phyloP scores from a whole-genome alignment of 2,113 vertebrate genomes.

The Sciurus niger region DNA sequence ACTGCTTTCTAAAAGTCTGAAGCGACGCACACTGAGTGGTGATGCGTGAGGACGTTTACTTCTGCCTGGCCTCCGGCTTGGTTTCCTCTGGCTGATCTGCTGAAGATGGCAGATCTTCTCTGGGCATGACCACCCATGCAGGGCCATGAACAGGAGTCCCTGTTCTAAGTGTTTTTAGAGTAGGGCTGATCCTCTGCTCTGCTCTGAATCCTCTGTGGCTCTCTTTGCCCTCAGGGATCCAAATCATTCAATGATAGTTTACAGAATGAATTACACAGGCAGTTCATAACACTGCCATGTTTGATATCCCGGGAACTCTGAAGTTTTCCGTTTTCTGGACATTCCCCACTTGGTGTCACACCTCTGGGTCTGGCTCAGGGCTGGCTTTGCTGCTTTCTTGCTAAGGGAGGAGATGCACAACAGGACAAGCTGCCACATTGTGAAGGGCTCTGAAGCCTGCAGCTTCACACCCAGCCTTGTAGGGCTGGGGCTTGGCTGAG shows the following conservation, averaged over 20 bases:
- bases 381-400: not conserved
- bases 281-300: not conserved
- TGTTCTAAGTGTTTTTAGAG: not conserved
- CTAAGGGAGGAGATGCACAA: not conserved
- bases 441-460: not conserved
- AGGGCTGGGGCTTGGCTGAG: not conserved
- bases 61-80: not conserved
- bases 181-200: not conserved
- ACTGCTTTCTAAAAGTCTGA: not conserved
- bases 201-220: not conserved
- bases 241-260: not conserved
- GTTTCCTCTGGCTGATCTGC: not conserved
- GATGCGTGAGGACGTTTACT: not conserved
- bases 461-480: not conserved
- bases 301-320: not conserved
- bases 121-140: too few relatives aligned
- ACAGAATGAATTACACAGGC: not conserved
- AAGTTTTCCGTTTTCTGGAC: not conserved
- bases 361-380: not conserved
- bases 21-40: not conserved
- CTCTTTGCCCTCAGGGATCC: not conserved
- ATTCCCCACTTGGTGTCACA: not conserved
- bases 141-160: not conserved
- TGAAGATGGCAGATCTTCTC: not conserved
- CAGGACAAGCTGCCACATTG: fast-evolving